Evolutionary conservation across 2,113 vertebrate species (phyloP), one percentile per base, ranked within the genome.

Genomic region (Climacteris rufus): DNA sequence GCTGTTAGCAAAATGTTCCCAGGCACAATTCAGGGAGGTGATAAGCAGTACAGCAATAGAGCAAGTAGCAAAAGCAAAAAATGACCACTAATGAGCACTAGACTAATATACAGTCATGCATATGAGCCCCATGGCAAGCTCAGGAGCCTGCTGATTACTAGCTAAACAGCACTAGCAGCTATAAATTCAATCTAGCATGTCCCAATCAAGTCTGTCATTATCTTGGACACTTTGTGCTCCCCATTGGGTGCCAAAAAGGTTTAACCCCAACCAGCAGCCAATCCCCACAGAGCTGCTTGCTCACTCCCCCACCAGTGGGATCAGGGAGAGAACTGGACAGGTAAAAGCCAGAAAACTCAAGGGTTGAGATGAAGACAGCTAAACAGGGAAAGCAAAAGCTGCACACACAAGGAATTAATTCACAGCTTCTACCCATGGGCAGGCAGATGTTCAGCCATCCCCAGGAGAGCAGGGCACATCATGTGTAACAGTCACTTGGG

Each of bases 231-330:
- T 52, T 68, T 31, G 25, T 76, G 33, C 44, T 14, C 7, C 50
- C 42, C 21, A 22, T 0, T 50, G 50, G 15, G 17, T 27, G 8
- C 86, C 59, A 35, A n/a, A 64, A 57, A 65, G 15, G 76, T 45
- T 88, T 64, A 56, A 50, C 8, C 27, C 27, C 42, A 72, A 42
- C 66, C 42, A 37, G 59, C 31, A 71, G 21, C 31, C 31, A 80
- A 65, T 25, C 57, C 42, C 14, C 35, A 42, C 2, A 1, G n/a
- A 79, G n/a, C 57, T 0, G 0, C 35, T 87, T 1, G 0, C 9
- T 61, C 33, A 60, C 22, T 71, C 8, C 21, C 31, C 42, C 56
- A 35, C 31, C 35, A 13, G 31, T 42, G 50, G 25, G 11, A 37
- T 40, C 33, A 35, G 31, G 25, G 50, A 42, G 42, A 42, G 21